Base-by-base conservation (phyloP, 2,113 vertebrate genomes). In the Jacana jacana region DNA sequence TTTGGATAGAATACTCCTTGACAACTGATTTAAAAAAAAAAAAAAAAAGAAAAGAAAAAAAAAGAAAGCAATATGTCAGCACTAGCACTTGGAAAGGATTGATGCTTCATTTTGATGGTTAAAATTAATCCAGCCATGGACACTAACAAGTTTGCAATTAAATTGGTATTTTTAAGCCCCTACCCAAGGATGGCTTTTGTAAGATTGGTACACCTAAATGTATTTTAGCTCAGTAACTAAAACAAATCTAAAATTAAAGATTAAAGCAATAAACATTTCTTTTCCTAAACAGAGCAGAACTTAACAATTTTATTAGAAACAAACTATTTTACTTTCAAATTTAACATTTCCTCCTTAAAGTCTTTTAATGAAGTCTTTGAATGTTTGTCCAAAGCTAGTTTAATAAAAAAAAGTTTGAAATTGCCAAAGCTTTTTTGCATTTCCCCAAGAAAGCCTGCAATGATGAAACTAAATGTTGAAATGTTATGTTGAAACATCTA, bases 241-340 rank as follows among this genome's bases (percentile, higher is more conserved):
- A 80, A 42, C 6, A 49, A 70, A 28, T 12, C 2, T 70, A 90
- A 88, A 81, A 16, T 17, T 49, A 52, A 82, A 58, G 44, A 40
- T 54, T 54, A 68, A 69, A 92, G 35, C 20, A 80, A 60, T 0
- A 76, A 20, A 66, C 6, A 79, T 35, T 22, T 20, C 6, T 81
- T 81, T 69, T 37, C 40, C 25, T 33, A 39, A 3, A 27, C 0
- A 76, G 16, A 79, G 6, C 17, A 55, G n/a, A 77, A 31, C 9
- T 24, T 5, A 6, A 3, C 0, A 46, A 73, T 35, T 46, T 65
- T 14, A 55, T 2, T 46, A 2, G 1, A 4, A 22, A 66, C 15
- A 75, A 81, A 64, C 7, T 2, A 73, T 49, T 86, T 68, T 63
- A 87, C 16, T 52, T 81, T 69, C 24, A 6, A 75, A 72, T 55